A percentile compares a stretch with the other conserved stretches of the same genome.
Evolutionary conservation across 2,888 invertebrate species (phyloP).

Genomic region (Fragum whitleyi): DNA sequence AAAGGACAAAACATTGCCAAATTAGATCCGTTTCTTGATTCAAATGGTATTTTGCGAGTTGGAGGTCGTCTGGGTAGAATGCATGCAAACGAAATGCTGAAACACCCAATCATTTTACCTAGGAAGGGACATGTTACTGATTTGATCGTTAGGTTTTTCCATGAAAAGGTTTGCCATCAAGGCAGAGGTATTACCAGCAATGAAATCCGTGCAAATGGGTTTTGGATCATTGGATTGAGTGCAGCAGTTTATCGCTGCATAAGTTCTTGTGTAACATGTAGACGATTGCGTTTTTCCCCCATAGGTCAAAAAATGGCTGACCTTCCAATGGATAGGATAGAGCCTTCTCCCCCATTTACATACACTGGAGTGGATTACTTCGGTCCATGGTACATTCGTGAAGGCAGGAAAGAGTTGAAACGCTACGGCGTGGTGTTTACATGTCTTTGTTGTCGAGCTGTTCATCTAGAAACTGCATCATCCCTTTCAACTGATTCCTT

Average conservation of each 20-base stretch:
- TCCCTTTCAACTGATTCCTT: conserved; percentile 66
- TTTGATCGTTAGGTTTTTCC: conserved; percentile 58
- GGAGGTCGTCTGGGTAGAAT: conserved; percentile 60
- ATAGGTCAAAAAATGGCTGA: conserved; percentile 79
- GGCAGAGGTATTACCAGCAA: conserved; percentile 65
- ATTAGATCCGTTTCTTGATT: conserved; percentile 58
- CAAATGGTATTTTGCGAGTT: conserved; percentile 63
- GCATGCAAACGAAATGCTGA: conserved; percentile 22
- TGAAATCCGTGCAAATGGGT: conserved; percentile 67
- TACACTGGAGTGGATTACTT: too few relatives aligned
- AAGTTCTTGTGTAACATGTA: conserved; percentile 77
- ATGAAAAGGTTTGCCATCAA: conserved; percentile 55
- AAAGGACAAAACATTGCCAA: conserved; percentile 29
- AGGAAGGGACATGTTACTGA: conserved; percentile 54
- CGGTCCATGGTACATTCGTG: conserved; percentile 67
- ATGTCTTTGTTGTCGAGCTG: conserved; percentile 77
- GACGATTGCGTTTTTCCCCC: conserved; percentile 60
- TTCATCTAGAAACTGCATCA: conserved; percentile 74
- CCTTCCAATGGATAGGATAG: conserved; percentile 78
- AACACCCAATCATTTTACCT: conserved; percentile 62
- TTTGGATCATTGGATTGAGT: conserved; percentile 77
- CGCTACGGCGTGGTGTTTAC: conserved; percentile 78
- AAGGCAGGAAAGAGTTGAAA: conserved; percentile 74
- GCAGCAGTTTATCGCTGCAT: conserved; percentile 66
- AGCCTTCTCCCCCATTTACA: too few relatives aligned